Base-by-base conservation (phyloP, 2,888 invertebrate species). In the Lumbricus terrestris region DNA sequence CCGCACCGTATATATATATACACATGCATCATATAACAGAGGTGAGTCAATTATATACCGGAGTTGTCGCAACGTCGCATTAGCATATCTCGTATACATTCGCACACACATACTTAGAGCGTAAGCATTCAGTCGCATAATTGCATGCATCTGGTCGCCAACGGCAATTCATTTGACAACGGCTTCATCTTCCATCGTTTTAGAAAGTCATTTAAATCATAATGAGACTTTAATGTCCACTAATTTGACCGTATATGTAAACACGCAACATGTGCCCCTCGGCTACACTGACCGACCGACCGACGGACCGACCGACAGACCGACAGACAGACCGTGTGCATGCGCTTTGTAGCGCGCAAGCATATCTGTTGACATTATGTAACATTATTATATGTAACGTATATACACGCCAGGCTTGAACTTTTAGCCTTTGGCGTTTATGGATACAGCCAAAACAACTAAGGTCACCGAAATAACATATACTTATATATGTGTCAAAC, bases 181-280 rank as follows among this genome's bases (percentile, higher is more conserved):
- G 29, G 69, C 69, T n/a, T 69, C 69, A n/a, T 69, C 69, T 69
- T 69, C n/a, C 29, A 69, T 69, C 69, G 69, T 69, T 69, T 69
- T 69, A 69, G 69, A 69, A 47, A 47, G 29, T 69, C 69, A 69
- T 69, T 69, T 69, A 69, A 69, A 69, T 69, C 69, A n/a, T 69
- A 69, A 69, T 69, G 69, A 69, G 69, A 8, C 69, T n/a, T 69
- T 69, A 69, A 69, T 69, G 69, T 69, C 69, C 69, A 69, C 69
- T 69, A 69, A 69, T 69, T 69, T 69, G 69, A 69, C n/a, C 69
- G n/a, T 69, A n/a, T 69, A n/a, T 69, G 69, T 69, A 69, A 69
- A 69, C 69, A 69, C n/a, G 69, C 69, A 69, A 69, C 11, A 3
- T 69, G 29, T n/a, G 69, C 69, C 69, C 69, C n/a, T n/a, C n/a